Evolutionary conservation across 1,140 invertebrate genomes (phyloP), one percentile per base, ranked within the genome.

Genomic region (Spodoptera frugiperda): DNA sequence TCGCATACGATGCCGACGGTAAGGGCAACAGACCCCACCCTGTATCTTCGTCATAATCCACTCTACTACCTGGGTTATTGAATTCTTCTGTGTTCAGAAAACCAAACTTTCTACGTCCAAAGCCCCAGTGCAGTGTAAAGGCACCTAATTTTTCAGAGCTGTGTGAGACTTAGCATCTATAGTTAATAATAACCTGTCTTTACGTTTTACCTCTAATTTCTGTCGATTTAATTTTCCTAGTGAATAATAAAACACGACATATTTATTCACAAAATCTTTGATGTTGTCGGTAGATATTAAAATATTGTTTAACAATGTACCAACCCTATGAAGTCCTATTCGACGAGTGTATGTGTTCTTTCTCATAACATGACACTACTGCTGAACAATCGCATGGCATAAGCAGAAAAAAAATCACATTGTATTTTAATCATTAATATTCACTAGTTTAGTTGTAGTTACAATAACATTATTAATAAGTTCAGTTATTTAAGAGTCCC

Each of bases 1-100:
- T 96, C 82, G 96, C 95, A 80, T 96, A 95, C 92, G 96, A 96
- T 93, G 95, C 95, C 93, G 96, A 96, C 91, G 96, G 96, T 96
- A 96, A 95, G 95, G 91, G 88, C 89, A 86, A 84, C 88, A 91
- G 89, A 87, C 83, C 81, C 81, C 33, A 82, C 79, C 82, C 85
- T 89, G 83, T 87, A 79, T 89, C 87, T 93, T 89, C 89, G 87
- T 89, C 88, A 88, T 85, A 77, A 84, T 83, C 87, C 85, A 83
- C 78, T 80, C 53, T 54, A 73, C 63, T 61, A 53, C 61, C 49
- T 71, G 54, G 48, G 65, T 68, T 67, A 67, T 49, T 51, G 49
- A 46, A 73, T 11, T 73, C 39, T 61, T 59, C 17, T 67, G 72
- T 51, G 46, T 68, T 44, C 33, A 39, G 33, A 67, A 6, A 44